Evolutionary conservation across 2,113 vertebrate genomes (phyloP), one percentile per base, ranked within the genome.

Genomic region (Polyodon spathula): DNA sequence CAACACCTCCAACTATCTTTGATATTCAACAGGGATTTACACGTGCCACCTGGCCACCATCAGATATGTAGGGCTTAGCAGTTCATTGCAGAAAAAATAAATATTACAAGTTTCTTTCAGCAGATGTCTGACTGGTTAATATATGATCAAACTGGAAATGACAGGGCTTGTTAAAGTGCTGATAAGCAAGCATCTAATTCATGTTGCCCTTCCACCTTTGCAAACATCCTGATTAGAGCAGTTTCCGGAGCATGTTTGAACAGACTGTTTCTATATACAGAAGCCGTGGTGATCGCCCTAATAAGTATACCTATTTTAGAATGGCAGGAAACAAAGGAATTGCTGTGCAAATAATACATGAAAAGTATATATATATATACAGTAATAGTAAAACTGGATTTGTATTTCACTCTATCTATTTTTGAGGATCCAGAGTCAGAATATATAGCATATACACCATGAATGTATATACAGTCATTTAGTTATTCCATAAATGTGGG

Each of bases 211-310:
- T 73, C 76, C 74, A 78, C 72, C 74, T 81, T 77, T 75, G 80
- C 78, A 82, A 82, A 83, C 80, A 82, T 80, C 72, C 81, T 75
- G 75, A 84, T 84, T 75, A 81, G 81, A 61, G 76, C 60, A 76
- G 79, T 79, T 86, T 82, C 81, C 74, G 69, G 86, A 84, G 79
- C 77, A 78, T 86, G 79, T 85, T 84, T 87, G 79, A 85, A 86
- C 81, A 87, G 27, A 27, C 27, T 27, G 82, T 79, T 78, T 78
- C 76, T 87, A 80, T 84, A 86, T 86, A 78, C 82, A 85, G 84
- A 84, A 82, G 73, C 78, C 53, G 27, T 17, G 17, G 53, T 55
- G 17, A 55, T 55, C 9, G 16, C 53, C 17, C 8, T 17, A 27
- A 55, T 55, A 55, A 55, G 10, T 17, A 38, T 16, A 55, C 17